These are phyloP conservation scores for Sialis fuliginosa DNA, from an alignment of 2,888 invertebrate genomes.

Conservation along the genomic window DNA sequence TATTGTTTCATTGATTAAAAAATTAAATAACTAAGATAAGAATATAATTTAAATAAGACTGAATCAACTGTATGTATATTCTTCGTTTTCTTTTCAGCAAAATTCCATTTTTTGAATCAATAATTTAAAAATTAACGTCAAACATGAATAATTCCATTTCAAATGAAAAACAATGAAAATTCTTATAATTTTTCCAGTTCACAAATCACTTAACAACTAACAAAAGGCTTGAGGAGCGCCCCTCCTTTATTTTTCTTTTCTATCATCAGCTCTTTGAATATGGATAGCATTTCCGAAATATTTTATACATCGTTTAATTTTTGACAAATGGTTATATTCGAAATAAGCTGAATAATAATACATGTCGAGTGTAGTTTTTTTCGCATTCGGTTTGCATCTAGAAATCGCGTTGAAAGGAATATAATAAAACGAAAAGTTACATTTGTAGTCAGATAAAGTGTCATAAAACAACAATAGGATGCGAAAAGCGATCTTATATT, in stretches of 20 bases:
- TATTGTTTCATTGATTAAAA: too few species aligned
- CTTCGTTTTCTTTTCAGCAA: too few species aligned
- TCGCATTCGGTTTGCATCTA: neutral
- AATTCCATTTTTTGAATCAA: too few species aligned
- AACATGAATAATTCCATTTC: too few species aligned
- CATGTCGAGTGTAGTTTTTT: neutral
- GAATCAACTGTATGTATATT: too few species aligned
- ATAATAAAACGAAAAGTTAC: neutral
- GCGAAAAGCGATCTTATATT: neutral
- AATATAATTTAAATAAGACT: too few species aligned
- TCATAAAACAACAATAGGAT: neutral
- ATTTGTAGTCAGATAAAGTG: neutral
- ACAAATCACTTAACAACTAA: too few species aligned
- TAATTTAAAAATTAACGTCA: too few species aligned
- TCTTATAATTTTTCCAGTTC: too few species aligned
- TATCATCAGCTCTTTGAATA: constrained; percentile 4
- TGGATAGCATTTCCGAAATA: constrained; percentile 8
- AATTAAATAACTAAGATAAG: too few species aligned
- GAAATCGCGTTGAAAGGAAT: neutral
- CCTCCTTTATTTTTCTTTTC: neutral
- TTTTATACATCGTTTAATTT: constrained; percentile 12
- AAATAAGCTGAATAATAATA: neutral
- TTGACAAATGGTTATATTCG: constrained; percentile 10
- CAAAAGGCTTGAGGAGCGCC: neutral
- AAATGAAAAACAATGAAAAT: too few species aligned